Evolutionary conservation across 2,113 vertebrate genomes (phyloP), one percentile per base, ranked within the genome.

Genomic region (Rhinogobius similis): DNA sequence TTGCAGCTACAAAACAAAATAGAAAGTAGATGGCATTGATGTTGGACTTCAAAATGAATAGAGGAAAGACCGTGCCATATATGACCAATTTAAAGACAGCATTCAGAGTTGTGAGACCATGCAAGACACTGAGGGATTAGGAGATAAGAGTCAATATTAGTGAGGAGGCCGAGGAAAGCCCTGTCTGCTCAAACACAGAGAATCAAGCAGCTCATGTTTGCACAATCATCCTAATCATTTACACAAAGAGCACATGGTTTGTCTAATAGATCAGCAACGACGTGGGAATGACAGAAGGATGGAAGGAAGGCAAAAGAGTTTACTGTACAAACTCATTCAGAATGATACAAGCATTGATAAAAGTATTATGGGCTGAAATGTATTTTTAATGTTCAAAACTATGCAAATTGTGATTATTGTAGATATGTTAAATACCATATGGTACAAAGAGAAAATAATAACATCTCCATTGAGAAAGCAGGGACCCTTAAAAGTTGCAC

Each of bases 151-250:
- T 91, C 87, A 91, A 92, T 89, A 93, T 92, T 92, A 81, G 90
- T 81, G 87, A 56, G 79, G 80, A 77, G 82, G 78, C 73, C 85
- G 66, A 85, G 82, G 84, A 79, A 88, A 85, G 76, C 78, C 79
- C 68, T 84, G 88, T 85, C 83, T 88, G 86, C 82, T 83, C 81
- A 86, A 89, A 90, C 84, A 89, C 71, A 82, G 72, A 69, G 65
- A 78, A 89, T 86, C 84, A 86, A 88, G 84, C 78, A 89, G 87
- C 86, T 92, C 91, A 91, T 90, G 91, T 93, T 93, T 93, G 84
- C 86, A 87, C 83, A 91, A 79, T 65, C 78, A 90, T 90, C 82
- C 75, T 82, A 84, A 89, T 92, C 88, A 87, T 90, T 89, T 88
- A 83, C 76, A 78, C 79, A 85, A 85, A 90, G 82, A 87, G 78